Base-by-base conservation (phyloP, 2,797 vertebrate species). In the Hydrophis major region DNA sequence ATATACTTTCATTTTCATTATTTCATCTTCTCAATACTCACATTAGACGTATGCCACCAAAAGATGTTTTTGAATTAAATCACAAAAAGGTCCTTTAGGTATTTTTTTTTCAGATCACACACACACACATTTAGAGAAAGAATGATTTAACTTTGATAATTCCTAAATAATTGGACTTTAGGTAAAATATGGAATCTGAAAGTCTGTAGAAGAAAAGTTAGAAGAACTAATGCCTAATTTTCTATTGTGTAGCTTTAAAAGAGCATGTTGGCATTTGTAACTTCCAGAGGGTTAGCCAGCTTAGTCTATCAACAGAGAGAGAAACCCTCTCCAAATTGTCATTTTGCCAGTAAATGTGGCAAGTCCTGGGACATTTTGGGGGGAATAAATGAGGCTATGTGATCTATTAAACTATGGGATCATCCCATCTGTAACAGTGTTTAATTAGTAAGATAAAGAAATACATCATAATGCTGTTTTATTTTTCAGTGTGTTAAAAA, bases 1-100 rank as follows among this genome's bases (percentile, higher is more conserved):
- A 91, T 91, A 60, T 28, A 91, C 90, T 91, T 28, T 47, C 87
- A 57, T 93, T 91, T 28, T 47, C 87, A 57, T 93, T 91, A 91
- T 89, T 89, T 83, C 57, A 86, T 61, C 47, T 59, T 63, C 66
- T 89, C 47, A 63, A 69, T 20, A 91, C 66, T 61, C n/a, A 56
- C 20, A 89, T 88, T 63, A 37, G 61, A 50, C 32, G 42, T 61
- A 59, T 89, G 42, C 50, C 8, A 16, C 42, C 86, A 63, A 93
- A 63, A 4, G 78, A 90, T 90, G 25, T 93, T 90, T 90, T 12
- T 60, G 57, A 53, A 86, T 92, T 89, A 86, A 92, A 56, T 83
- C 20, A 12, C n/a, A 83, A 88, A 78, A 78, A 93, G 87, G 60
- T 74, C 86, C 61, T 59, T 32, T 37, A 89, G 50, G 87, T 47